Base-by-base conservation (phyloP, 92 coral and sea anemone genomes). In the Paragorgia papillata region DNA sequence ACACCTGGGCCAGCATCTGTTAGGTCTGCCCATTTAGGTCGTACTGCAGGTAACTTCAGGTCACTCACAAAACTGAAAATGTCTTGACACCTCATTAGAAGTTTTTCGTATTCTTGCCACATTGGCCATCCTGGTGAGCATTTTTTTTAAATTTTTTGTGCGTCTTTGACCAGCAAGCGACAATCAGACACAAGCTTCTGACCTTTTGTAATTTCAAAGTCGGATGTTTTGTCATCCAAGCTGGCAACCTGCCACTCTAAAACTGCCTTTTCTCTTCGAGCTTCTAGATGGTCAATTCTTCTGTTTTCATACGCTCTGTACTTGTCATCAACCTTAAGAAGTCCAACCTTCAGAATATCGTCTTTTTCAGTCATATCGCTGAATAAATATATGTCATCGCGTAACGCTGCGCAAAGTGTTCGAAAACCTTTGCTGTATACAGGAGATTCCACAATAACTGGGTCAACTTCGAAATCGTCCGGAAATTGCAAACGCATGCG, bases 1-100 rank as follows among this genome's bases (percentile, higher is more conserved):
- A 88, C 92, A 10, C 81, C 92, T 15, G 86, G 92, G 8, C 92
- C 85, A 10, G 80, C 84, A 51, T 88, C 87, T 0, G 89, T 73
- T 51, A 86, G 57, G 19, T 88, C 87, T 0, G 60, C 85, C 76
- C 75, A 65, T 9, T 55, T 51, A 4, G 92, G 83, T 57, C 69
- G 76, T 1, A 73, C 85, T 34, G 20, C 35, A 21, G 85, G 85
- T 25, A 80, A 34, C 1, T 56, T 50, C 1, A 80, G 15, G 17
- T 79, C 24, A 15, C 4, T 48, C 25, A 69, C 12, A 40, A 69
- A 43, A 40, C 34, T 6, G 10, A 69, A 69, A 21, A 44, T 69
- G 34, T 69, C 31, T 46, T 69, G 59, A 43, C 61, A 10, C 20
- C 58, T 43, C 31, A 46, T 31, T 43, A 40, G 60, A 18, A 69